Evolutionary conservation across 2,797 vertebrate genomes (phyloP), one percentile per base, ranked within the genome.

Genomic region (Atherinosoma microstoma): DNA sequence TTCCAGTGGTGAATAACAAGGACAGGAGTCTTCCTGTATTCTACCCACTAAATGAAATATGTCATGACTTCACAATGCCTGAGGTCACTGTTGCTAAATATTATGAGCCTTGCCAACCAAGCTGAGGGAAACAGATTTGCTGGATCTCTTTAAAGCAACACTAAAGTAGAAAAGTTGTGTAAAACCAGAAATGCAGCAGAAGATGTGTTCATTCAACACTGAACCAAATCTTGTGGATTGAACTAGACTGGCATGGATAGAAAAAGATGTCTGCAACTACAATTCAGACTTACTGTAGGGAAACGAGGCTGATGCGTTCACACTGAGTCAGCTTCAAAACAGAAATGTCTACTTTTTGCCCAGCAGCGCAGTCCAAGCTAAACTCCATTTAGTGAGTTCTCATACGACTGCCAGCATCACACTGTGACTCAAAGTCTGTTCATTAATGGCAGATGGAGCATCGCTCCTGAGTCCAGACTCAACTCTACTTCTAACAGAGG

Each of bases 51-150:
- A 88, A 80, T 84, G n/a, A 80, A 84, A 82, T 71, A 73, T 83
- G 84, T 85, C 79, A 84, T 83, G 70, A 59, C 78, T 85, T 80
- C 67, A 82, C 84, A 84, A 83, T 74, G 80, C 68, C 82, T 88
- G 86, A 89, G 82, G 73, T 86, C 78, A 87, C 73, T 35, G 70
- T 75, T 84, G 24, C 59, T 80, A 64, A 79, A 79, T 36, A 57
- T 76, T 67, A 64, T 3, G 4, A 83, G 70, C 64, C 42, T 10
- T 67, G 64, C 79, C 81, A 80, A 63, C 57, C 35, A 16, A 71
- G 65, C 58, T 6, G 35, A 70, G 53, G 69, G 63, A 76, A 67
- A 11, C 22, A 62, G 65, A 62, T 73, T 69, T 64, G 3, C 35
- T 27, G 49, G 65, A 54, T 82, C 67, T 0, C 36, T 71, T 79